Percentiles rank a stretch among this genome's conserved stretches.
Conservation (phyloP, 2,113 vertebrate genomes). For the Nesogale talazaci region DNA sequence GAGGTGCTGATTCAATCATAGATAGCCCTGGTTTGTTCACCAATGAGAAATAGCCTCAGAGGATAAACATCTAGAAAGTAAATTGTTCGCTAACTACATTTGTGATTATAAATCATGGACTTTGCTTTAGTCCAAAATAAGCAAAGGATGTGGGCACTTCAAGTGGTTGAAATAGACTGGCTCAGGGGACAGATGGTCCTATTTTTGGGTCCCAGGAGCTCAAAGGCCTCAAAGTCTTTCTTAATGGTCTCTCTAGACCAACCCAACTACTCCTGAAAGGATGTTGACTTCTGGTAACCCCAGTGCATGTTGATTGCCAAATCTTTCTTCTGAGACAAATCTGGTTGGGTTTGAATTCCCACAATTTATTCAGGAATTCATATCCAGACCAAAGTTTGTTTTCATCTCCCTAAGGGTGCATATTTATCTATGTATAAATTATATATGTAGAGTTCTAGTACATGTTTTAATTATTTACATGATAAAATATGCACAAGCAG, state of each 20-base stretch:
- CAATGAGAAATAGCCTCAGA: slow-evolving; percentile 61
- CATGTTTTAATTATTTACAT: too few relatives aligned
- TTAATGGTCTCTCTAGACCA: not conserved
- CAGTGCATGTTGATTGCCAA: not conserved
- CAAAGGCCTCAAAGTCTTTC: too few relatives aligned
- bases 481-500: not conserved
- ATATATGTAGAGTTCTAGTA: not conserved
- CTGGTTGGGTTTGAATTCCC: not conserved
- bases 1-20: slow-evolving; percentile 62
- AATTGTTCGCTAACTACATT: slow-evolving; percentile 58
- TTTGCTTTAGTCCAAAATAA: slow-evolving; percentile 31
- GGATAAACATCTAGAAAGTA: slow-evolving; percentile 56
- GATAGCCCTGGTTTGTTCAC: slow-evolving; percentile 65
- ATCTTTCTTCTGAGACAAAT: not conserved
- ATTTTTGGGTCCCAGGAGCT: too few relatives aligned
- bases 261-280: not conserved
- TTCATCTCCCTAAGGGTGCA: not conserved
- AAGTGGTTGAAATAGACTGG: not conserved
- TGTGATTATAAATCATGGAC: slow-evolving; percentile 47
- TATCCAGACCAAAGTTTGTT: not conserved
- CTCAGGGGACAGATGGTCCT: not conserved
- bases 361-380: not conserved
- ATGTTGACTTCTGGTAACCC: not conserved
- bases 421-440: slow-evolving; percentile 3
- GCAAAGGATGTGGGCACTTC: slow-evolving; percentile 23